Conservation (phyloP, 2,113 vertebrate genomes). For the Crypturellus undulatus region DNA sequence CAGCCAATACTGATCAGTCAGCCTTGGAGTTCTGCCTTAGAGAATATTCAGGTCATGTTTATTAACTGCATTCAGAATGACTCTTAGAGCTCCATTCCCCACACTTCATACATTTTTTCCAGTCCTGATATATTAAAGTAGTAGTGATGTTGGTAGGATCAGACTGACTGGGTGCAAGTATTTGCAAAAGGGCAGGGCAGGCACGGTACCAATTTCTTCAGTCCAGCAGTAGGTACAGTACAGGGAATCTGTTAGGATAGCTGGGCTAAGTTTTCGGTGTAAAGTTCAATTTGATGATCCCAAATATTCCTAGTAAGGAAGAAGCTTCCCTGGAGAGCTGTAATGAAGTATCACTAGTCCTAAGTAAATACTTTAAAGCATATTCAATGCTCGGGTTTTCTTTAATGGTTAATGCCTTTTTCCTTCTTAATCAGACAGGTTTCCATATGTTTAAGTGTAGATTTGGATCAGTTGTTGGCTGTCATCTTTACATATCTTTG, state of each 20-base stretch:
- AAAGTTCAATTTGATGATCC: neutral
- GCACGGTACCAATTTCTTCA: neutral
- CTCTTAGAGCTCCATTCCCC: neutral
- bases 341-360: neutral
- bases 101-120: neutral
- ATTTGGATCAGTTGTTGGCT: neutral
- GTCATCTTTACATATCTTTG: neutral
- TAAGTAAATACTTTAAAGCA: neutral
- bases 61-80: neutral
- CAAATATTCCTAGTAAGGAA: neutral
- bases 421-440: neutral
- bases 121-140: neutral
- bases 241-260: neutral
- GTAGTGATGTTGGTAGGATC: neutral
- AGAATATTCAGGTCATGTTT: neutral
- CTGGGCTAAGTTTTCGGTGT: neutral
- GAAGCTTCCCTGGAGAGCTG: constrained; percentile 9
- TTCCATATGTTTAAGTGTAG: neutral
- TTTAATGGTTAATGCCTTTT: neutral
- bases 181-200: neutral
- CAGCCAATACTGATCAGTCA: neutral
- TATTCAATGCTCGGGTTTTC: neutral
- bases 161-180: neutral
- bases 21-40: neutral
- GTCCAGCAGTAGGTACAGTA: rapidly evolving